Conservation (phyloP, 2,888 invertebrate species). For the Malacosoma neustria region DNA sequence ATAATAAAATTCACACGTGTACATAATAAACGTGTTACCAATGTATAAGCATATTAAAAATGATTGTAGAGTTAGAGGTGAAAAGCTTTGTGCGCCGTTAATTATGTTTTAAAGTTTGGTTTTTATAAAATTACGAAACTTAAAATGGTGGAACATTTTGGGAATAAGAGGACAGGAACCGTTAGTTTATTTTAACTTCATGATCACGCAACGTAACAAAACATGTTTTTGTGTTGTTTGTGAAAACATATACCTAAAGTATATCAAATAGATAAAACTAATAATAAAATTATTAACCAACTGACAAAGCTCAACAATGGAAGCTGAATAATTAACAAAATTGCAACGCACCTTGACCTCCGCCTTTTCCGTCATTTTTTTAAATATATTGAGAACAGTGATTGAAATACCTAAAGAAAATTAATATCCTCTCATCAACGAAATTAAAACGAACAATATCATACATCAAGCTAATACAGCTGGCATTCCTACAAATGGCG, state of each 20-base stretch:
- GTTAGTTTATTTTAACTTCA: too few species aligned
- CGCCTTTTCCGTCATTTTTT: constrained; percentile 45
- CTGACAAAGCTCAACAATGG: constrained; percentile 54
- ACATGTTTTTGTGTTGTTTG: too few species aligned
- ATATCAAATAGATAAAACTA: neutral
- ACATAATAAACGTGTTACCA: too few species aligned
- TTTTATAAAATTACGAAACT: constrained; percentile 27
- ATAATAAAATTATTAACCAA: constrained; percentile 33
- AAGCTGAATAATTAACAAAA: too few species aligned
- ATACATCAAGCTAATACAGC: constrained; percentile 3
- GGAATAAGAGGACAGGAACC: too few species aligned
- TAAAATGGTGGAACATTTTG: constrained; percentile 24
- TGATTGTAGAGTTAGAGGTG: too few species aligned
- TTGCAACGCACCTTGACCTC: constrained; percentile 53
- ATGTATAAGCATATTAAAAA: too few species aligned
- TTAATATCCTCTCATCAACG: neutral
- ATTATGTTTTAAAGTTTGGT: too few species aligned
- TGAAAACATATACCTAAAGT: too few species aligned
- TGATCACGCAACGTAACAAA: too few species aligned
- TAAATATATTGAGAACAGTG: constrained; percentile 5
- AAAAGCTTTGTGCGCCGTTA: too few species aligned
- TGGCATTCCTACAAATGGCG: constrained; percentile 15
- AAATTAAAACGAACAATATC: neutral
- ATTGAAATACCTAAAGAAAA: constrained; percentile 1
- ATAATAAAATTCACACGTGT: too few species aligned